phyloP scores from a whole-genome alignment of 2,113 vertebrate species.

The Scomber colias region DNA sequence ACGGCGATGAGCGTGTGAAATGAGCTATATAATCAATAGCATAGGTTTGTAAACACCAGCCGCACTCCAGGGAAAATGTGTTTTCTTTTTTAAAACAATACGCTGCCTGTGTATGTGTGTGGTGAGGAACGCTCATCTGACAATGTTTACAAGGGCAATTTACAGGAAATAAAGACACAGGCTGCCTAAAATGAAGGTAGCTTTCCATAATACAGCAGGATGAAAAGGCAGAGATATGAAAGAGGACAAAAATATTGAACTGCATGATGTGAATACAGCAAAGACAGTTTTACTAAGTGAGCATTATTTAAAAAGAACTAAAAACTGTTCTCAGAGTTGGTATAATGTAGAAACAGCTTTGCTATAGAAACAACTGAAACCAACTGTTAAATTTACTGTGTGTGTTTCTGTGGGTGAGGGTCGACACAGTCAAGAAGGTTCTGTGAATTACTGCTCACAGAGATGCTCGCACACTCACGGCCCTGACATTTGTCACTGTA shows the following conservation, averaged over 20 bases:
- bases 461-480: constrained; percentile 60
- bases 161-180: constrained; percentile 71
- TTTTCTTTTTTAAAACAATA: constrained; percentile 85
- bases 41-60: constrained; percentile 91
- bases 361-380: not conserved
- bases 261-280: not conserved
- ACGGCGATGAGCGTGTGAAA: constrained; percentile 95
- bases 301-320: constrained; percentile 11
- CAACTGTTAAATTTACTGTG: not conserved
- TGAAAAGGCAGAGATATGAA: constrained; percentile 25
- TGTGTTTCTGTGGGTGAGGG: not conserved
- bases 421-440: constrained; percentile 46
- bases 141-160: constrained; percentile 79
- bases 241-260: constrained; percentile 21
- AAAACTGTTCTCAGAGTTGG: constrained; percentile 11
- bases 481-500: constrained; percentile 74
- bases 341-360: not conserved
- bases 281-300: constrained; percentile 10
- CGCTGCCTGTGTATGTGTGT: constrained; percentile 66
- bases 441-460: constrained; percentile 74
- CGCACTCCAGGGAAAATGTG: constrained; percentile 84
- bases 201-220: constrained; percentile 40
- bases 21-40: constrained; percentile 96
- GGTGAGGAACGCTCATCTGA: constrained; percentile 61
- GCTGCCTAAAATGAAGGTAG: constrained; percentile 44